phyloP scores from a whole-genome alignment of 2,113 vertebrate species.

The Semnopithecus entellus region DNA sequence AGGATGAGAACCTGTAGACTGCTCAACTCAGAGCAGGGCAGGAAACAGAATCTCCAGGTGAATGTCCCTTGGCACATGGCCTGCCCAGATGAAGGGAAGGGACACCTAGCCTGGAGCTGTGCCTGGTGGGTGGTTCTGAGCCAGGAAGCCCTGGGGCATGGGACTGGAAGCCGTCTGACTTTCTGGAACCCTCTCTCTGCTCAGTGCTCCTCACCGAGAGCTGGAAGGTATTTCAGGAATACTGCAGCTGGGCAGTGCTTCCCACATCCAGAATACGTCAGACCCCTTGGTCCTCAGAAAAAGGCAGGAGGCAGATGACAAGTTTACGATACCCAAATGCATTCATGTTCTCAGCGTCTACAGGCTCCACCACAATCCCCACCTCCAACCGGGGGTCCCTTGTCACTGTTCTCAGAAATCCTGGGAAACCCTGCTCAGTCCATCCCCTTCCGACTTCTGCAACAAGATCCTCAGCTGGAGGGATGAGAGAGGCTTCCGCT shows the following conservation, averaged over 20 bases:
- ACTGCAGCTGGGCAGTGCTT: rapidly evolving
- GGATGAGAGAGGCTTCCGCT: rapidly evolving
- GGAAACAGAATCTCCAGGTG: background rate
- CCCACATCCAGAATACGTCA: background rate
- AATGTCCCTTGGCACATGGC: background rate
- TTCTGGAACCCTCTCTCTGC: too few relatives aligned
- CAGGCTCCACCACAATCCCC: background rate
- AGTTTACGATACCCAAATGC: rapidly evolving
- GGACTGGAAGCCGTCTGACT: rapidly evolving
- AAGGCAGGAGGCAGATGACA: background rate
- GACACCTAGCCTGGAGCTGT: background rate
- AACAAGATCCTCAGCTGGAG: background rate
- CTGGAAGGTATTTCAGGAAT: background rate
- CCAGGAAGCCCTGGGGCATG: rapidly evolving
- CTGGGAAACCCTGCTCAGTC: background rate
- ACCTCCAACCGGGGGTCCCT: background rate
- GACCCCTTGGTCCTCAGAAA: background rate
- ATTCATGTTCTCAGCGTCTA: rapidly evolving
- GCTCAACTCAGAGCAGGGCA: background rate
- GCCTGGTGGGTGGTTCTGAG: rapidly evolving
- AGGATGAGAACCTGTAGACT: background rate
- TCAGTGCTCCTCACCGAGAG: rapidly evolving
- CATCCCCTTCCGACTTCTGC: too few relatives aligned
- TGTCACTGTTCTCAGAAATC: background rate
- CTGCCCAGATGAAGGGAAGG: background rate